These are phyloP conservation scores for Mustela lutreola DNA, from an alignment of 2,113 vertebrate genomes.

Conservation along the genomic window DNA sequence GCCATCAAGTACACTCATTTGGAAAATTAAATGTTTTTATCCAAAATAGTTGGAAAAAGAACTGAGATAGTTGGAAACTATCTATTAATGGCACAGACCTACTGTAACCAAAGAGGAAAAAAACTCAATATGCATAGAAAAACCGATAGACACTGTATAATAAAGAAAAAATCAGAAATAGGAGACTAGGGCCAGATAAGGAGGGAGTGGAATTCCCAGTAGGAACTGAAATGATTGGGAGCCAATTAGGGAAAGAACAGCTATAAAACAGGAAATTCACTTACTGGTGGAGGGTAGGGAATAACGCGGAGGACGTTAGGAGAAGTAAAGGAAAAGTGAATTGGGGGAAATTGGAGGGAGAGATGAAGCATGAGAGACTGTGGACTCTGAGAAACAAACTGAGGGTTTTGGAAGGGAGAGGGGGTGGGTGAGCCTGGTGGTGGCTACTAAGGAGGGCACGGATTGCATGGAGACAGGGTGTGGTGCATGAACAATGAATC, in stretches of 20 bases:
- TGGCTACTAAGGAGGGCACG: too few relatives aligned
- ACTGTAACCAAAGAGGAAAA: not conserved
- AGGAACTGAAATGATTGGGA: not conserved
- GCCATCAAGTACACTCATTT: not conserved
- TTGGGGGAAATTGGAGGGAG: too few relatives aligned
- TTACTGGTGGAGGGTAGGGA: too few relatives aligned
- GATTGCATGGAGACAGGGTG: too few relatives aligned
- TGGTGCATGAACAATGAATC: too few relatives aligned
- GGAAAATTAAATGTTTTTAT: conserved; percentile 34
- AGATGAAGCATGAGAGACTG: too few relatives aligned
- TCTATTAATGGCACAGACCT: not conserved
- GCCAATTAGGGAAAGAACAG: not conserved
- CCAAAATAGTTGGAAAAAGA: conserved; percentile 29
- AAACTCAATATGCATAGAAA: not conserved
- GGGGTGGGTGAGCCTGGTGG: too few relatives aligned
- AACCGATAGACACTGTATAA: not conserved
- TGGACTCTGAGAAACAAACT: too few relatives aligned
- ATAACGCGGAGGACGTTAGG: too few relatives aligned
- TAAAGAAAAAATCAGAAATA: not conserved
- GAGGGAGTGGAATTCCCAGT: not conserved
- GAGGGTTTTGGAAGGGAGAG: too few relatives aligned
- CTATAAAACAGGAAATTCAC: not conserved
- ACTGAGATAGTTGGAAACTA: not conserved
- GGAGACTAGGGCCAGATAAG: not conserved
- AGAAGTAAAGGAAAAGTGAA: too few relatives aligned